Conservation (phyloP, 2,797 vertebrate genomes). For the Sciurus carolinensis region DNA sequence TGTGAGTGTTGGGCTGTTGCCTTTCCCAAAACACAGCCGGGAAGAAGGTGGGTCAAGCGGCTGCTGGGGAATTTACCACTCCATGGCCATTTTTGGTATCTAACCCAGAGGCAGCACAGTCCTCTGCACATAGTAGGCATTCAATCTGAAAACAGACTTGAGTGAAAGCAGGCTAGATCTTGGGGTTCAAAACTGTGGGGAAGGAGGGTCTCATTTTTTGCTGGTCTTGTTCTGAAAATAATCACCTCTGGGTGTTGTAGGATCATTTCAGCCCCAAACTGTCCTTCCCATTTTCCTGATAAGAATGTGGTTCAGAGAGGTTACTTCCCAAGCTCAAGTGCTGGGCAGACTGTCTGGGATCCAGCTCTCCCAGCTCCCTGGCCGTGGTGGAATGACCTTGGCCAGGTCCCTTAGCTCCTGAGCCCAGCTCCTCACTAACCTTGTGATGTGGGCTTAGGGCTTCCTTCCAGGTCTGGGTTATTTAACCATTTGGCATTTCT, state of each 20-base stretch:
- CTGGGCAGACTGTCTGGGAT: background rate
- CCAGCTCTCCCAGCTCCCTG: background rate
- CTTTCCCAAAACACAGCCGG: background rate
- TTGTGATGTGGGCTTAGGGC: background rate
- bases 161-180: background rate
- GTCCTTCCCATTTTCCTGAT: background rate
- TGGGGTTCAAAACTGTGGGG: background rate
- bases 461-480: background rate
- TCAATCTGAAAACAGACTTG: background rate
- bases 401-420: background rate
- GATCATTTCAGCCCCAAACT: background rate
- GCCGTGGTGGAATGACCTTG: background rate
- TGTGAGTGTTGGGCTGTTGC: background rate
- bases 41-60: background rate
- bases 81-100: background rate
- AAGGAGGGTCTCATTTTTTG: background rate
- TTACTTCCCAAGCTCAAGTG: background rate
- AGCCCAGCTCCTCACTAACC: background rate
- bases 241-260: background rate
- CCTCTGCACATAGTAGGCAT: background rate
- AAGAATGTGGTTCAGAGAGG: background rate
- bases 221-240: background rate
- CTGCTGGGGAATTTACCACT: background rate
- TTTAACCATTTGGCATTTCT: conserved; percentile 4
- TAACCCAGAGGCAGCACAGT: background rate